phyloP scores from a whole-genome alignment of 2,888 invertebrate genomes.

The Synergus itoensis region DNA sequence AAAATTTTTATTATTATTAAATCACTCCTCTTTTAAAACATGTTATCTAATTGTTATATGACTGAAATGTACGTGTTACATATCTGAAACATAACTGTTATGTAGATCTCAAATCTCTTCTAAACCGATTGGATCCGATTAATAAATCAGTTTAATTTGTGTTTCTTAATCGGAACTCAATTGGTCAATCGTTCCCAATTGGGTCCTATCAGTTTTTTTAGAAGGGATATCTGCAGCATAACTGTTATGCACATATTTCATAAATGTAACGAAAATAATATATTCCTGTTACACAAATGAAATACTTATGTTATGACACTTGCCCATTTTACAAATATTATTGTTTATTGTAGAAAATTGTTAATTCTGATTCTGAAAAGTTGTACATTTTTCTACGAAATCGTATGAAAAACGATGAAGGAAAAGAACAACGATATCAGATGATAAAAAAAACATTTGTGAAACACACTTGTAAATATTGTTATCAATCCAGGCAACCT shows the following conservation, averaged over 20 bases:
- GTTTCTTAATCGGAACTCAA: no score
- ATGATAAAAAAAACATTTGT: neutral
- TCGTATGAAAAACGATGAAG: neutral
- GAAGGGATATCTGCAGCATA: no score
- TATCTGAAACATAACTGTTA: neutral
- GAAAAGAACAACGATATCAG: neutral
- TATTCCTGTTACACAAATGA: neutral
- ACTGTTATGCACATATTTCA: no score
- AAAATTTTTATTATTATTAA: neutral
- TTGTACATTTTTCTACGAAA: neutral
- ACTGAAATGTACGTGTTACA: neutral
- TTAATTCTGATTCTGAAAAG: neutral
- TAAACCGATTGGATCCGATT: no score
- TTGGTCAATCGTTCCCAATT: no score
- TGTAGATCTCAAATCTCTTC: no score
- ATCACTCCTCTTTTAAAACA: neutral
- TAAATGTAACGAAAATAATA: neutral
- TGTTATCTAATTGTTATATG: neutral
- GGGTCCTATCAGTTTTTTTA: no score
- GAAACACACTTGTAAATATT: neutral
- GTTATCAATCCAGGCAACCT: neutral
- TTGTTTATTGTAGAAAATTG: neutral
- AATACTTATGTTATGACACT: neutral
- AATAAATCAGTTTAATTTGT: no score
- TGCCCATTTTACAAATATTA: neutral